Evolutionary conservation across 2,797 vertebrate genomes (phyloP), one percentile per base, ranked within the genome.

Genomic region (Poliocrania exsul): DNA sequence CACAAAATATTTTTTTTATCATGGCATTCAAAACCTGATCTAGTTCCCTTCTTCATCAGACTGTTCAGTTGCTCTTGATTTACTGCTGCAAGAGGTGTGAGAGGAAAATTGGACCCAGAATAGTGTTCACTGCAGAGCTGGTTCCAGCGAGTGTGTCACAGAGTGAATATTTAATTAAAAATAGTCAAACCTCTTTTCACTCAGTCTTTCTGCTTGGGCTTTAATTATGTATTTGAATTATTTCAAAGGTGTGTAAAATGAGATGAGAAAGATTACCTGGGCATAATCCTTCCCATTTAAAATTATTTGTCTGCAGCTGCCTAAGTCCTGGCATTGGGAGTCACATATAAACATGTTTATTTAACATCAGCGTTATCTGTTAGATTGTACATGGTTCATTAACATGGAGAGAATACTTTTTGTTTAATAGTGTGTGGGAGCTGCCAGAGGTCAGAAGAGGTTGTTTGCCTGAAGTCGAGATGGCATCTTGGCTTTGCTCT

Each of bases 401-500:
- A 96, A 83, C 92, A 83, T 81, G 96, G 91, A 94, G 91, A 94
- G 91, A 94, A 95, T 95, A 81, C 77, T 81, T 96, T 94, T 94
- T 83, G 70, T 95, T 96, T 88, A 91, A 69, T 92, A 94, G 86
- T 81, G 86, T 85, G 83, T 88, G 85, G 86, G 96, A 93, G 93
- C 73, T 94, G 90, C 92, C 83, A 87, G 92, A 90, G 91, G 77
- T 95, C 96, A 92, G 74, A 37, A 53, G 90, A 90, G 83, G 79
- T 93, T 90, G 90, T 95, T 96, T 93, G 91, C 91, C 89, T 93
- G 79, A 26, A 96, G 92, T 96, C 1, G 50, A 95, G 93, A 91
- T 95, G 90, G 93, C 91, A 93, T 93, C 96, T 96, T 92, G 72
- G 86, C 91, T 97, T 91, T 93, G 83, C 84, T 86, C 81, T 95